A percentile compares a stretch with the other conserved stretches of the same genome.
Evolutionary conservation across 2,113 vertebrate species (phyloP).

Genomic region (Epinephelus lanceolatus): DNA sequence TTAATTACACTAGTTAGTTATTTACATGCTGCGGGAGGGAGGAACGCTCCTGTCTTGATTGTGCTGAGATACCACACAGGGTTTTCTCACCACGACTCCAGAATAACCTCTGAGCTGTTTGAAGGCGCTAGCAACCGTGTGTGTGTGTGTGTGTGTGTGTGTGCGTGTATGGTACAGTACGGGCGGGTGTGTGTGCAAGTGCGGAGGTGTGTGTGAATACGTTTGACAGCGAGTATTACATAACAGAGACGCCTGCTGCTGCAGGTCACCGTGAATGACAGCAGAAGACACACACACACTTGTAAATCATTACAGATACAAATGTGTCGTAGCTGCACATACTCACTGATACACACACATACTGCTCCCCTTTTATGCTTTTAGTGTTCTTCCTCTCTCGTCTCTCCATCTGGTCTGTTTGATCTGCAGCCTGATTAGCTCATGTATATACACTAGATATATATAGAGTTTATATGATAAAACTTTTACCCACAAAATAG

Average conservation of each 20-base stretch:
- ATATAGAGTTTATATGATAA: background rate
- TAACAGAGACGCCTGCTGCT: constrained; percentile 75
- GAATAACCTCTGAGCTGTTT: constrained; percentile 57
- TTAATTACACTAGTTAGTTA: constrained; percentile 36
- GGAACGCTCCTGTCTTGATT: constrained; percentile 11
- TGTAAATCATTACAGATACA: constrained; percentile 42
- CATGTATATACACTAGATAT: background rate
- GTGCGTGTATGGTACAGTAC: constrained; percentile 20
- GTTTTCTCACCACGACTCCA: constrained; percentile 45
- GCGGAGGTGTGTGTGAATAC: constrained; percentile 60
- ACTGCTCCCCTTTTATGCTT: background rate
- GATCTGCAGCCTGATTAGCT: constrained; percentile 11
- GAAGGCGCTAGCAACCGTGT: constrained; percentile 38
- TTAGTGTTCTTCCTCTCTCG: background rate
- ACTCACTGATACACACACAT: constrained; percentile 4
- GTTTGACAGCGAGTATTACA: constrained; percentile 72
- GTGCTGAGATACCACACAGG: constrained; percentile 30
- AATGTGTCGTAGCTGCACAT: constrained; percentile 6
- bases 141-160: constrained; percentile 16
- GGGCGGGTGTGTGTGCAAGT: constrained; percentile 23
- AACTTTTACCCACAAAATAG: constrained; percentile 11
- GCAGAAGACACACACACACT: constrained; percentile 40
- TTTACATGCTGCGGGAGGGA: constrained; percentile 33
- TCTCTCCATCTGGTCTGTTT: constrained; percentile 14
- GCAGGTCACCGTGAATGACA: constrained; percentile 72